Conservation (phyloP, 2,888 invertebrate genomes). For the Drosophila heteroneura region DNA sequence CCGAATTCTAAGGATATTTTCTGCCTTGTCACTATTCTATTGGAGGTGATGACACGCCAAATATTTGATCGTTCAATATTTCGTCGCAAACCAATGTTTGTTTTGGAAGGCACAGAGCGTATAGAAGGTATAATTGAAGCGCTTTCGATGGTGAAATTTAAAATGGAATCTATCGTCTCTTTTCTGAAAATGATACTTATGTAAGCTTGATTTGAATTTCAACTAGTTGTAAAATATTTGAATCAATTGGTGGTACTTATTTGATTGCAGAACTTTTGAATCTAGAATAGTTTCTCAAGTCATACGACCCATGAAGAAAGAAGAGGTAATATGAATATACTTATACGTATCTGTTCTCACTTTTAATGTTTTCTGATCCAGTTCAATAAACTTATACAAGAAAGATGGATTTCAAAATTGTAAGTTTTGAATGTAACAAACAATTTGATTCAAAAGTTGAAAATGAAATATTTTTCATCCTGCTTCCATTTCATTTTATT, state of each 20-base stretch:
- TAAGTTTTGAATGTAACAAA: background rate
- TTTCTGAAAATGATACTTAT: background rate
- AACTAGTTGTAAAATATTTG: background rate
- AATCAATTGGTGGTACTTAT: background rate
- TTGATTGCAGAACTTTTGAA: background rate
- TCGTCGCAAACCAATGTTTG: background rate
- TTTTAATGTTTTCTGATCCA: background rate
- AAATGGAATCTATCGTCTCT: background rate
- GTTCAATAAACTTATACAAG: background rate
- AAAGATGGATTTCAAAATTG: background rate
- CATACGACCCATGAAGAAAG: background rate
- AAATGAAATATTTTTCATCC: background rate
- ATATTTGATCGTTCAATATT: background rate
- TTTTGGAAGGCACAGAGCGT: background rate
- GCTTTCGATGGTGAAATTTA: fast-evolving
- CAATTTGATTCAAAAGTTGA: background rate
- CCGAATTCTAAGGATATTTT: background rate
- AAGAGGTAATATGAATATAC: background rate
- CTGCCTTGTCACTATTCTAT: slow-evolving; percentile 4
- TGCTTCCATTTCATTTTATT: background rate
- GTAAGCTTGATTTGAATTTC: background rate
- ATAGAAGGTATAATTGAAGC: background rate
- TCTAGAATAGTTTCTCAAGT: background rate
- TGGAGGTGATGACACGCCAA: slow-evolving; percentile 5
- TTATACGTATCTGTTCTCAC: background rate